Evolutionary conservation across 2,888 invertebrate species (phyloP), one percentile per base, ranked within the genome.

Genomic region (Lysandra bellargus): DNA sequence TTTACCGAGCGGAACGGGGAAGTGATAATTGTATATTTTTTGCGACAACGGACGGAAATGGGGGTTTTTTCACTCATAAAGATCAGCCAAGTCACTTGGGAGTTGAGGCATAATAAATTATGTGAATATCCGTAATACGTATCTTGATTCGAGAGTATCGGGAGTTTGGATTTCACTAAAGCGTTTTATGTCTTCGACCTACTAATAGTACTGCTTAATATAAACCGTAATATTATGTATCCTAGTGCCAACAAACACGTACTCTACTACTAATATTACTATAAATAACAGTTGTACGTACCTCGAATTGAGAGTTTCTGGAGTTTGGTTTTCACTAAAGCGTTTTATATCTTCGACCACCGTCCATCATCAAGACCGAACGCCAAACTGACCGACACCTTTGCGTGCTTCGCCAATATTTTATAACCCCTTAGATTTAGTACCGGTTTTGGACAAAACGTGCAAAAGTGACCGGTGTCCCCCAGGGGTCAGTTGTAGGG

Each of bases 11-110:
- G 91, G 91, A 93, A 92, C 89, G 92, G 91, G 91, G 90, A 91
- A 90, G 94, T 92, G 93, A 92, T 94, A 94, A 94, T 93, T 94
- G 91, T 89, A 88, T 88, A 87, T 86, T 92, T 93, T 92, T 89
- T 87, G 85, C 84, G 85, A 86, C 85, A 87, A 85, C 87, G 89
- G 86, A 87, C 86, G 83, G 82, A 83, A 81, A 79, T 82, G 80
- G 80, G 80, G 88, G 87, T 86, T 87, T 88, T 90, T 89, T 88
- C 85, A 85, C 86, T 77, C 72, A 79, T 81, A 81, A 79, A 81
- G 78, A 81, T 78, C 78, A 4, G n/a, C 40, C 78, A 80, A 78
- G 83, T 76, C 76, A 76, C 76, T 76, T 57, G 76, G 76, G 33
- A 64, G 9, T 49, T 69, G 23, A 0, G 23, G 0, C 23, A 23